phyloP scores from a whole-genome alignment of 2,797 vertebrate genomes.

The Sebastes dallii region DNA sequence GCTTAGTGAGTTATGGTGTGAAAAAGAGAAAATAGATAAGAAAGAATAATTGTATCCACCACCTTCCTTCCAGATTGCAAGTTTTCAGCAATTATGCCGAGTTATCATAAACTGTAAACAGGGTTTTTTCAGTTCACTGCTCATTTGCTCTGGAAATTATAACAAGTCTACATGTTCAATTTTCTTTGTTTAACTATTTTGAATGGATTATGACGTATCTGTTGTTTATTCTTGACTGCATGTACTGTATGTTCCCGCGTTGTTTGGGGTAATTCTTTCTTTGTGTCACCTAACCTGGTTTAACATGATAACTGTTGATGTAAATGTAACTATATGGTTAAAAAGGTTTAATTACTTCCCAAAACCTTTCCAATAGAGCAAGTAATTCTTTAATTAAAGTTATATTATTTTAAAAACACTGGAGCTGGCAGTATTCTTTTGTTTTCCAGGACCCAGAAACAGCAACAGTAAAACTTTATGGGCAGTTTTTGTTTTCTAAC shows the following conservation, averaged over 20 bases:
- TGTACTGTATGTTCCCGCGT: background rate
- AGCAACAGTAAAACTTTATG: too few species aligned
- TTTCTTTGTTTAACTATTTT: background rate
- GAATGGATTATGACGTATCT: background rate
- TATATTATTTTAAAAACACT: background rate
- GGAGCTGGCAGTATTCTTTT: background rate
- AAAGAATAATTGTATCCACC: slow-evolving; percentile 45
- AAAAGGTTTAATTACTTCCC: background rate
- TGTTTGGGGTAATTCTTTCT: background rate
- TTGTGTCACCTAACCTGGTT: background rate
- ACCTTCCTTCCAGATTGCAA: slow-evolving; percentile 37
- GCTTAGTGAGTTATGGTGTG: slow-evolving; percentile 55
- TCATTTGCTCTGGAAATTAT: slow-evolving; percentile 30
- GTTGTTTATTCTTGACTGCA: background rate
- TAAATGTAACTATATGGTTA: background rate
- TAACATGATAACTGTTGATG: background rate
- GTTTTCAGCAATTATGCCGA: slow-evolving; percentile 36
- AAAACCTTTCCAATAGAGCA: background rate
- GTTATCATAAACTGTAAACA: slow-evolving; percentile 34
- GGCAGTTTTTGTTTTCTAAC: background rate
- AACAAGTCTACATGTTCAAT: background rate
- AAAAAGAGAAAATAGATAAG: slow-evolving; percentile 48
- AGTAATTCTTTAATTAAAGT: background rate
- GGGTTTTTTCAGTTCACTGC: slow-evolving; percentile 7
- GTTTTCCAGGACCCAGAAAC: background rate